Evolutionary conservation across 2,797 vertebrate species (phyloP), one percentile per base, ranked within the genome.

Genomic region (Halcyon badia): DNA sequence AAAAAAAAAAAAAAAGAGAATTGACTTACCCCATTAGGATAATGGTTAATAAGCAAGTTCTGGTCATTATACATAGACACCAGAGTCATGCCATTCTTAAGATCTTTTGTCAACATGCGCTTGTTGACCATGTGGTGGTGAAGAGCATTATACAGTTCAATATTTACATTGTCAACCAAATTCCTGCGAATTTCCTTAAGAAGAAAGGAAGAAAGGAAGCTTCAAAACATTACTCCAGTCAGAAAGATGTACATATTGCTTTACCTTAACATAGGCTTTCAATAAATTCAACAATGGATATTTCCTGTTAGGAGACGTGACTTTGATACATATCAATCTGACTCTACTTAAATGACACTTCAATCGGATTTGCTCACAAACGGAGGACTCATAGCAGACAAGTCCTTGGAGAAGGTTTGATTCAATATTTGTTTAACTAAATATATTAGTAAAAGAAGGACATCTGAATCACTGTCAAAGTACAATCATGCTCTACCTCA

Each of bases 91-190:
- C 99, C 99, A 68, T 99, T 99, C 97, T 98, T 99, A 75, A 99
- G 98, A 96, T 99, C 99, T 98, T 99, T 99, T 89, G 99, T 99
- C 92, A 99, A 69, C 96, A 99, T 96, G 48, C 99, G 99, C 78
- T 98, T 99, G 96, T 99, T 99, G 85, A 98, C 97, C 99, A 99
- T 99, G 96, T 99, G 99, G 91, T 99, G 99, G 89, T 99, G 99
- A 65, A 99, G 98, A 91, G 99, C 99, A n/a, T 99, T 99, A 96
- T 99, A 98, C 44, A 99, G 95, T 90, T 99, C 99, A 31, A 99
- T 99, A 97, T 99, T 99, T 75, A 99, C 99, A 35, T 99, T 99
- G 98, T 99, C 99, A 87, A 99, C 97, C 97, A 99, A 97, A 49
- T 99, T 99, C 58, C 85, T 95, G 37, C 97, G 99, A 44, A 99